Evolutionary conservation across 2,888 invertebrate species (phyloP).

Genomic region (Troilus luridus): DNA sequence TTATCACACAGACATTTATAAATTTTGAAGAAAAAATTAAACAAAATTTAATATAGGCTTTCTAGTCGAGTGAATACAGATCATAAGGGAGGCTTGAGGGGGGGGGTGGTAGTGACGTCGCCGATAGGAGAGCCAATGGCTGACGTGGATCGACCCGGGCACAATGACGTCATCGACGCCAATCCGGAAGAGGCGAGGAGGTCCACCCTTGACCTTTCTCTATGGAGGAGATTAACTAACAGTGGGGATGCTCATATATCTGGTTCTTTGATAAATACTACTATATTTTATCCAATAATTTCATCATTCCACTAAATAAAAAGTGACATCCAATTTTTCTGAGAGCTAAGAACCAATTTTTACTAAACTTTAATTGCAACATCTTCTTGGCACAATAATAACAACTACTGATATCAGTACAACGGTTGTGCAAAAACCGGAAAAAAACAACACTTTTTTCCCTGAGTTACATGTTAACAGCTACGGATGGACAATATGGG

Average conservation of each 20-base stretch:
- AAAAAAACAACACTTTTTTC: no score
- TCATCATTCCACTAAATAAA: background rate
- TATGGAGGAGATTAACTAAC: background rate
- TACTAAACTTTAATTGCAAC: no score
- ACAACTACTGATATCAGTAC: no score
- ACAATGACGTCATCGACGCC: conserved; percentile 25
- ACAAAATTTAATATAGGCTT: background rate
- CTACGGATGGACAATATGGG: no score
- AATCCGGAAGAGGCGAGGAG: conserved; percentile 9
- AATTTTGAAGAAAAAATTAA: background rate
- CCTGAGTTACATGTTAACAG: no score
- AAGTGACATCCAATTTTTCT: no score
- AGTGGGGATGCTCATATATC: background rate
- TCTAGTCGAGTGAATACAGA: background rate
- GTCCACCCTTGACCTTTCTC: conserved; percentile 43
- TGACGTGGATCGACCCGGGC: conserved; percentile 23
- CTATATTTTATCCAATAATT: background rate
- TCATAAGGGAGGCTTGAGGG: background rate
- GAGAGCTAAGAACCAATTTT: no score
- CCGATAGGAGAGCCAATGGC: conserved; percentile 32
- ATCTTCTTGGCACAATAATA: no score
- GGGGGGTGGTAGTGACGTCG: background rate
- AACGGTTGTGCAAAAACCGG: no score
- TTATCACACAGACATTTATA: background rate
- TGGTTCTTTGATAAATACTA: background rate